These are phyloP conservation scores for Cardiocondyla obscurior DNA, from an alignment of 1,140 invertebrate species.

Conservation along the genomic window DNA sequence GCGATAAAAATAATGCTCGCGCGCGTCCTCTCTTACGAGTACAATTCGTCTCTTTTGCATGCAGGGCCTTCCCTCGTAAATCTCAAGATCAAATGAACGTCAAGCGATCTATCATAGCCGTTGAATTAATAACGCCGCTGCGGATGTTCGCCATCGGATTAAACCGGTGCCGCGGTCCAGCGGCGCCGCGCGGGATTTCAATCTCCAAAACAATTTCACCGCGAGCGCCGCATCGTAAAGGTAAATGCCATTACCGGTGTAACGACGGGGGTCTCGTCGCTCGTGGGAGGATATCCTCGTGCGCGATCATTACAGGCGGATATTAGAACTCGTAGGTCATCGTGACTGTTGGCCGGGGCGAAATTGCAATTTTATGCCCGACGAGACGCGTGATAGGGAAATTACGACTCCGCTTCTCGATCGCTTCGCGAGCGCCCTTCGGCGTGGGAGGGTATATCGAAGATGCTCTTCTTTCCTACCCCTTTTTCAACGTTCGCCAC, in stretches of 20 bases:
- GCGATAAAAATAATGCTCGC: background rate
- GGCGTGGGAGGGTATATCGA: background rate
- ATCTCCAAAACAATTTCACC: constrained; percentile 44
- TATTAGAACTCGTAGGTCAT: constrained; percentile 53
- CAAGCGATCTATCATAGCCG: constrained; percentile 27
- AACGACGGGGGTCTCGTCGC: constrained; percentile 14
- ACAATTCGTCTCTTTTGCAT: background rate
- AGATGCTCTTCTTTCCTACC: constrained; percentile 52
- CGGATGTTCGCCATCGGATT: constrained; percentile 24
- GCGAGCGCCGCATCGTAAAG: constrained; percentile 27
- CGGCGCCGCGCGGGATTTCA: constrained; percentile 11
- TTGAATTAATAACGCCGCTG: constrained; percentile 41
- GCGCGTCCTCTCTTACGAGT: background rate
- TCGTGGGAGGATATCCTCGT: constrained; percentile 24
- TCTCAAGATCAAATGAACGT: constrained; percentile 38
- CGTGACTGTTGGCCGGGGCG: background rate
- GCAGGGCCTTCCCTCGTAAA: background rate
- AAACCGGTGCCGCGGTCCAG: constrained; percentile 8
- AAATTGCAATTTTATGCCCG: constrained; percentile 57
- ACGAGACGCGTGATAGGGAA: constrained; percentile 49
- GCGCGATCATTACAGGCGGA: constrained; percentile 49
- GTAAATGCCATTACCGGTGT: constrained; percentile 26
- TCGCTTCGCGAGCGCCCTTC: background rate
- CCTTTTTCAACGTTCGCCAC: background rate
- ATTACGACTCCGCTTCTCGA: constrained; percentile 7